Evolutionary conservation across 2,113 vertebrate genomes (phyloP).

Genomic region (Phainopepla nitens): DNA sequence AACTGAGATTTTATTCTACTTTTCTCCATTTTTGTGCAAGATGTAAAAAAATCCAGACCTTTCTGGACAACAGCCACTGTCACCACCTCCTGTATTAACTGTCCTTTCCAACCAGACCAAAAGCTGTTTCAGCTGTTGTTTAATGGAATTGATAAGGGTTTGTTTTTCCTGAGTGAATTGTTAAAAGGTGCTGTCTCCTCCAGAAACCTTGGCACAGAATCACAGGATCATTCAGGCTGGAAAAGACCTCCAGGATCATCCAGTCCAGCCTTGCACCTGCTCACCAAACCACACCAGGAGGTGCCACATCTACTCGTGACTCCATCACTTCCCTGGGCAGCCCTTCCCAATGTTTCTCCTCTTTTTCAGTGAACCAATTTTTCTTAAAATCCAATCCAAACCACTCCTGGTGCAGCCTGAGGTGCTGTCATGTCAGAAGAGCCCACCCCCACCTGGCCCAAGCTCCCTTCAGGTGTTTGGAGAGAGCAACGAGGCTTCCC

Average conservation of each 20-base stretch:
- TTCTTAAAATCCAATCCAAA: not conserved
- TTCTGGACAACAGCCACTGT: not conserved
- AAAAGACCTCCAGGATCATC: not conserved
- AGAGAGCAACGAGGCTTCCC: not conserved
- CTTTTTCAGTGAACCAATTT: not conserved
- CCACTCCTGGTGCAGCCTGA: not conserved
- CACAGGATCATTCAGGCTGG: not conserved
- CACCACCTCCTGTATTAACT: not conserved
- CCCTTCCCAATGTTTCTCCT: not conserved
- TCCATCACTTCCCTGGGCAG: not conserved
- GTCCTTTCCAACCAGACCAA: not conserved
- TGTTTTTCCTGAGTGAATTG: not conserved
- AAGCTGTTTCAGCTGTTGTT: not conserved
- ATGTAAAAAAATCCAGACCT: not conserved
- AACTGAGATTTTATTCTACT: not conserved
- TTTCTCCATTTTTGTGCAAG: not conserved
- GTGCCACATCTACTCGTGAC: not conserved
- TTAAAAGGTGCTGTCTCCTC: not conserved
- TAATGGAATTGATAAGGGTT: not conserved
- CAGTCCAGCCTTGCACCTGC: not conserved
- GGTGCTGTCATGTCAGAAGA: not conserved
- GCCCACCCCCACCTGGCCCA: not conserved
- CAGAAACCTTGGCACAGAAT: not conserved
- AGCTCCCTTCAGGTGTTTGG: not conserved
- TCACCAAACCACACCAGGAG: fast-evolving